Percentiles rank a stretch among this genome's conserved stretches.
These are phyloP conservation scores for Prionailurus bengalensis DNA, from an alignment of 2,113 vertebrate genomes.

Conservation along the genomic window DNA sequence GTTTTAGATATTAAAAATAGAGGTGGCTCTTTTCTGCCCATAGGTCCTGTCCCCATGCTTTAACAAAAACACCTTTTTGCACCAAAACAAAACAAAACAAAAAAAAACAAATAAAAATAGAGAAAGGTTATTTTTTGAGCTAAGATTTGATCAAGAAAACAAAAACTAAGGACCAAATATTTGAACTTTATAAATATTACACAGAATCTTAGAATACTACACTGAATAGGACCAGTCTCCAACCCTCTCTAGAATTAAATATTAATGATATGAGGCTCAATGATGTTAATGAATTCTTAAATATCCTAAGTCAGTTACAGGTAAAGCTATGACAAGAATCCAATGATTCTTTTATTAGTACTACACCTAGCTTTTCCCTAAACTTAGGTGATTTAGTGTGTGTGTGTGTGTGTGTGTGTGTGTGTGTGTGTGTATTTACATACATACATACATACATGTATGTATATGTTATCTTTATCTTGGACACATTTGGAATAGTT, in stretches of 20 bases:
- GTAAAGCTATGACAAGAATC: not conserved
- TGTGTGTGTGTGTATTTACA: not conserved
- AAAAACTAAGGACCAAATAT: conserved; percentile 7
- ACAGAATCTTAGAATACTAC: not conserved
- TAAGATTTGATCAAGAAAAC: conserved; percentile 46
- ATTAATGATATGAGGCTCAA: not conserved
- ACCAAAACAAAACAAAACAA: too few relatives aligned
- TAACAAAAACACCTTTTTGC: too few relatives aligned
- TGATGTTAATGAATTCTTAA: conserved; percentile 16
- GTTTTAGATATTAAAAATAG: conserved; percentile 59
- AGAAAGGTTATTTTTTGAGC: not conserved
- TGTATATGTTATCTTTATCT: conserved; percentile 47
- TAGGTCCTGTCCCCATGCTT: too few relatives aligned
- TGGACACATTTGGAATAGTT: conserved; percentile 26
- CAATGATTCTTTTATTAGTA: not conserved
- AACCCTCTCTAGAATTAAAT: not conserved
- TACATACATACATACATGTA: not conserved
- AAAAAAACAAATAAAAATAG: conserved; percentile 16
- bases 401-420: not conserved
- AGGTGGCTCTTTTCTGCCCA: not conserved
- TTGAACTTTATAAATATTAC: conserved; percentile 36
- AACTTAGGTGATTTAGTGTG: conserved; percentile 35
- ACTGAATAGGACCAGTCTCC: not conserved
- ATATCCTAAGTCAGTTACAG: not conserved
- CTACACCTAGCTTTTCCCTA: conserved; percentile 1